Conservation (phyloP, 2,888 invertebrate species). For the Nipponacmea schrenckii region DNA sequence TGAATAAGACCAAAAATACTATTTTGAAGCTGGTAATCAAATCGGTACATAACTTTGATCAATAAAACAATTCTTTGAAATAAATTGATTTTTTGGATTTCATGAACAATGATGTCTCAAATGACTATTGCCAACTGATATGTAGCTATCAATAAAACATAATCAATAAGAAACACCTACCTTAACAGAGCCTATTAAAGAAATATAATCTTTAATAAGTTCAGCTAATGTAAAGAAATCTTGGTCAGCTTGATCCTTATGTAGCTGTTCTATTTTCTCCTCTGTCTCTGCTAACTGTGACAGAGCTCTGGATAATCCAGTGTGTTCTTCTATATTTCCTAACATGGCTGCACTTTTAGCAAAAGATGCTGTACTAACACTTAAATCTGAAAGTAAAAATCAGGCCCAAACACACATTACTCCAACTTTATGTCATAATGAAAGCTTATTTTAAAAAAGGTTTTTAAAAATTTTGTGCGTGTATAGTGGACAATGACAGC, state of each 20-base stretch:
- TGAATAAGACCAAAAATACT: no score
- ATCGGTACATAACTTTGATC: no score
- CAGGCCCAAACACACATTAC: conserved; percentile 15
- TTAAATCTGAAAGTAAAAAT: conserved; percentile 50
- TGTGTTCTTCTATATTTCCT: conserved; percentile 92
- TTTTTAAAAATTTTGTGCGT: no score
- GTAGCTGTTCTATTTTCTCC: conserved; percentile 77
- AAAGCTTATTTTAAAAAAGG: no score
- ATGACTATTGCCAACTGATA: no score
- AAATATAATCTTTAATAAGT: conserved; percentile 92
- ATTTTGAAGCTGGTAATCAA: no score
- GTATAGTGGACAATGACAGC: no score
- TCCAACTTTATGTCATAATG: no score
- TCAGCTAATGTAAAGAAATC: conserved; percentile 95
- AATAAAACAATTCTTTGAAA: no score
- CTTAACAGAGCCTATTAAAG: conserved; percentile 89
- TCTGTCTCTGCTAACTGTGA: conserved; percentile 90
- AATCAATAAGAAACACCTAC: conserved; percentile 65
- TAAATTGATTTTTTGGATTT: no score
- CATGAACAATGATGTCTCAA: no score
- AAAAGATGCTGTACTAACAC: conserved; percentile 70
- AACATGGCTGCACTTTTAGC: conserved; percentile 90
- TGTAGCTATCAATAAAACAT: no score
- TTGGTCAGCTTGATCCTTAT: conserved; percentile 91
- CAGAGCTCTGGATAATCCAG: conserved; percentile 87